Percentiles rank a stretch among this genome's conserved stretches.
Evolutionary conservation across 2,888 invertebrate genomes (phyloP).

Genomic region (Oxyteleia sp.): DNA sequence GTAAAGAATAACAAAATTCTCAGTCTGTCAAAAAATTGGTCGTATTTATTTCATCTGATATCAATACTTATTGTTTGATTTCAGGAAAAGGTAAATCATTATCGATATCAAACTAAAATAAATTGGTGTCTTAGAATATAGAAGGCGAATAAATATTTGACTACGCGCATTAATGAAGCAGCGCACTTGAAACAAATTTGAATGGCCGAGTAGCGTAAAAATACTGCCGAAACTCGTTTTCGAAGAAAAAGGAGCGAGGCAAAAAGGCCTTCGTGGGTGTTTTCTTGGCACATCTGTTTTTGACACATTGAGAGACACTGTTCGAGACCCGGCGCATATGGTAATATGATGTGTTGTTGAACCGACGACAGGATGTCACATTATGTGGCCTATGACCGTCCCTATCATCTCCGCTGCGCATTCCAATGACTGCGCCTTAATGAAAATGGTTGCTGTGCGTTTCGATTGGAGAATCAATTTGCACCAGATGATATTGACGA

Average conservation of each 20-base stretch:
- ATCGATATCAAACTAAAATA: neutral
- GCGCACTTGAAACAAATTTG: constrained; percentile 18
- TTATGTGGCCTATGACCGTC: no score
- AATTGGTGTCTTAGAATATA: neutral
- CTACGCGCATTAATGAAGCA: constrained; percentile 23
- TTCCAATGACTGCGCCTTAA: constrained; percentile 80
- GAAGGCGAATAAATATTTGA: constrained; percentile 30
- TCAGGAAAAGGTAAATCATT: neutral
- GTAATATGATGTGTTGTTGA: constrained; percentile 81
- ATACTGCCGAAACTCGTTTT: constrained; percentile 28
- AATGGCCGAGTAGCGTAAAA: constrained; percentile 26
- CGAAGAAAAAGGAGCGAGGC: constrained; percentile 18
- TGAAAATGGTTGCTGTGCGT: constrained; percentile 82
- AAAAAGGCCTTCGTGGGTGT: constrained; percentile 47
- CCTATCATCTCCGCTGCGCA: constrained; percentile 75
- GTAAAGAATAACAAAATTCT: no score
- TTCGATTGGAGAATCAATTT: no score
- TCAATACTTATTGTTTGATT: no score
- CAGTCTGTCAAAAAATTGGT: no score
- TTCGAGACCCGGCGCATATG: constrained; percentile 74
- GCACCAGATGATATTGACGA: no score
- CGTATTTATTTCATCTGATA: no score
- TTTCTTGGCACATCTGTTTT: constrained; percentile 51
- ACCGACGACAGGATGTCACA: constrained; percentile 85
- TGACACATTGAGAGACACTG: constrained; percentile 71